Conservation (phyloP, 1,140 invertebrate species). For the Macrotrachela quadricornifera region DNA sequence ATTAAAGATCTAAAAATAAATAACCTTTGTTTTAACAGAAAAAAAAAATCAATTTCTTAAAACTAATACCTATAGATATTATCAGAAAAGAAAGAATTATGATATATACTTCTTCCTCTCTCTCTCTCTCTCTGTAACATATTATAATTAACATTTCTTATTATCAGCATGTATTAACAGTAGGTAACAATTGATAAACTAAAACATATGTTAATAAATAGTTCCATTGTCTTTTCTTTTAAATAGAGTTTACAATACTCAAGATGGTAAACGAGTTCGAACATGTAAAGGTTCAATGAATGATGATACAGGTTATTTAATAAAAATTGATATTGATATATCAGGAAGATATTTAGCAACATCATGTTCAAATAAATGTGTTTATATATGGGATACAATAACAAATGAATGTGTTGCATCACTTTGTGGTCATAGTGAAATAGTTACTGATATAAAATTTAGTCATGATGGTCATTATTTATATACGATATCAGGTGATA, state of each 20-base stretch:
- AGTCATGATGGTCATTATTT: constrained; percentile 1
- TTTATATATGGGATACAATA: constrained; percentile 84
- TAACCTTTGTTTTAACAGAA: too few species aligned
- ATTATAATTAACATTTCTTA: too few species aligned
- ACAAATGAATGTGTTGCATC: constrained; percentile 76
- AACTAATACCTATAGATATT: too few species aligned
- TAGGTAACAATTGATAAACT: too few species aligned
- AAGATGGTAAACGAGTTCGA: constrained; percentile 68
- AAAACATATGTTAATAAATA: too few species aligned
- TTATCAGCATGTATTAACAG: too few species aligned
- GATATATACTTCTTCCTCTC: too few species aligned
- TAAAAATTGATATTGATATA: constrained; percentile 65
- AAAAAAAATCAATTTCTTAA: too few species aligned
- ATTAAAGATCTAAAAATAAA: too few species aligned
- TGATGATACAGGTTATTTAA: constrained; percentile 67
- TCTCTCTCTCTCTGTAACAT: too few species aligned
- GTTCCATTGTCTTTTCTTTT: too few species aligned
- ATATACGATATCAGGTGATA: constrained; percentile 2
- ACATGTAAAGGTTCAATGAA: constrained; percentile 72
- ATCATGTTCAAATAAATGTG: constrained; percentile 77
- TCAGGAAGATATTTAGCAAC: constrained; percentile 76
- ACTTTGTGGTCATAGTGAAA: constrained; percentile 77
- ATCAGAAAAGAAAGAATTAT: too few species aligned
- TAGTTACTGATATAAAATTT: constrained; percentile 65
- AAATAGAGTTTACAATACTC: background rate